Evolutionary conservation across 2,113 vertebrate species (phyloP), one percentile per base, ranked within the genome.

Genomic region (Aphyosemion australe): DNA sequence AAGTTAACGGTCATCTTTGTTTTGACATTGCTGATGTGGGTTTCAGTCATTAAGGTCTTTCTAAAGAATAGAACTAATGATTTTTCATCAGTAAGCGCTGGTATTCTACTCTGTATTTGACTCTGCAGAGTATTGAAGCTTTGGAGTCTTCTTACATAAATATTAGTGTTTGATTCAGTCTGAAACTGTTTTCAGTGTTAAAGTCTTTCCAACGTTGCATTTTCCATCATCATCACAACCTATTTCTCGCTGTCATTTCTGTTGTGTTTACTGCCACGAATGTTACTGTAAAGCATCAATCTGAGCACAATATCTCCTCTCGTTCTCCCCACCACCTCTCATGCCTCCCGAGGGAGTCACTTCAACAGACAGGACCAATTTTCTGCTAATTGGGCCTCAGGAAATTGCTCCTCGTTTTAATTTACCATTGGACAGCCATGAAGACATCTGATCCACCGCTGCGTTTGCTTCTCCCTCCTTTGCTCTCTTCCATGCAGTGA

Each of bases 331-430:
- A 15, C 58, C 47, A 6, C n/a, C 48, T 57, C 65, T 46, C 55
- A 58, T 48, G 47, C 53, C 67, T 73, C 84, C 82, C 78, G 7
- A 43, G 81, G 80, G 82, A 89, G 76, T 70, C 69, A 67, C 86
- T 90, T 74, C 78, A 86, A 89, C 89, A 92, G 89, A 91, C 90
- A 92, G 88, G 85, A 89, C 86, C 89, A 90, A 93, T 93, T 91
- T 90, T 92, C 90, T 91, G 89, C 90, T 92, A 93, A 93, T 91
- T 93, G 91, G 83, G 78, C 82, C 79, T 87, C 89, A 88, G 91
- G 90, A 93, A 93, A 93, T 91, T 93, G 89, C 88, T 87, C 87
- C 83, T 89, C 85, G 59, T 90, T 92, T 91, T 89, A 90, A 92
- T 92, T 90, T 90, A 90, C 85, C 87, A 82, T 87, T 61, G 83